These are phyloP conservation scores for Tetraneura akinire DNA, from an alignment of 1,140 invertebrate genomes.

Conservation along the genomic window DNA sequence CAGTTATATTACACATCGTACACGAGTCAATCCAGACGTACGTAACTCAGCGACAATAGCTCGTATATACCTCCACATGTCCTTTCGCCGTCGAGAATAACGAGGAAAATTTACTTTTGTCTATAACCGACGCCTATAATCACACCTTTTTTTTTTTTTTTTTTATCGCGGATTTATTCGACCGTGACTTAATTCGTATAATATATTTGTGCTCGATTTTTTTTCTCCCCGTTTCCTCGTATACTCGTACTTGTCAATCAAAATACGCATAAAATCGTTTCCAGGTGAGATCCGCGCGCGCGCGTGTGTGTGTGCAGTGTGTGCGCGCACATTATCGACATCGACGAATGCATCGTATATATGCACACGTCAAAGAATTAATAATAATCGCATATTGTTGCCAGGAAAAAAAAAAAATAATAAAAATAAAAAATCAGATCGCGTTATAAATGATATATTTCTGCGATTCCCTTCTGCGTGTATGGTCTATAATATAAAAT, in stretches of 20 bases:
- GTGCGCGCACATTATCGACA: too few relatives aligned
- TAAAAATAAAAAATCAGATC: background rate
- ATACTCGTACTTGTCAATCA: slow-evolving; percentile 40
- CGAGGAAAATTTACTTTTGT: background rate
- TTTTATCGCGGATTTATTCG: slow-evolving; percentile 12
- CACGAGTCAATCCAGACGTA: slow-evolving; percentile 5
- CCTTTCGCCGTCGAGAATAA: background rate
- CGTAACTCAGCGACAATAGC: slow-evolving; percentile 10
- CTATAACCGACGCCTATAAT: background rate
- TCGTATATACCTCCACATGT: background rate
- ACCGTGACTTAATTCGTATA: background rate
- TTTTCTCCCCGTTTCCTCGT: background rate
- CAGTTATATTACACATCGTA: too few relatives aligned
- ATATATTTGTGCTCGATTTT: too few relatives aligned
- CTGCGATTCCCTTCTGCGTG: too few relatives aligned
- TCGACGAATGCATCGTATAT: background rate
- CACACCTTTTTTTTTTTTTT: too few relatives aligned
- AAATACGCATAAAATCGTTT: slow-evolving; percentile 17
- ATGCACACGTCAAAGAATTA: background rate
- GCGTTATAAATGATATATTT: too few relatives aligned
- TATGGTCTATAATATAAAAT: too few relatives aligned
- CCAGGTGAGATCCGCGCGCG: slow-evolving; percentile 2
- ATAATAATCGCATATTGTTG: background rate
- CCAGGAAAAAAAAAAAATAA: too few relatives aligned
- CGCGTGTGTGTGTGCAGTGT: background rate